These are phyloP conservation scores for Cebidichthys violaceus DNA, from an alignment of 2,113 vertebrate genomes.

Conservation along the genomic window DNA sequence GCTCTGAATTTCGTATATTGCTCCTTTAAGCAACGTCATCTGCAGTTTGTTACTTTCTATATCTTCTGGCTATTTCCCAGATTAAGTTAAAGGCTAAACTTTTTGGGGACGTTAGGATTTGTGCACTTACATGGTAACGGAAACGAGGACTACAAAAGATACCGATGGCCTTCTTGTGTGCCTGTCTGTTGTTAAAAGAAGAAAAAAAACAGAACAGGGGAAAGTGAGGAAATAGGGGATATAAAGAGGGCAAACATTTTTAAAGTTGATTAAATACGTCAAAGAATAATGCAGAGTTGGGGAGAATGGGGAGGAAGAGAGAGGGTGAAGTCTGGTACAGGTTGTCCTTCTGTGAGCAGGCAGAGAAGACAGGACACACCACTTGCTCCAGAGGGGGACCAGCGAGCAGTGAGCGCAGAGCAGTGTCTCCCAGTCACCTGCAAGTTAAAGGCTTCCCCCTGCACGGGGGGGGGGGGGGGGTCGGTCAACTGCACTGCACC, in stretches of 20 bases:
- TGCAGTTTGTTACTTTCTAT: background rate
- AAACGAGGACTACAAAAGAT: background rate
- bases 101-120: background rate
- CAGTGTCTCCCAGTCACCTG: slow-evolving; percentile 18
- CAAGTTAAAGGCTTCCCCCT: slow-evolving; percentile 38
- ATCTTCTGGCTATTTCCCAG: background rate
- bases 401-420: slow-evolving; percentile 15
- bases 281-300: background rate
- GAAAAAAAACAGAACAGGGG: background rate
- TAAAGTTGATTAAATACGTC: background rate
- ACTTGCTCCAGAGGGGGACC: slow-evolving; percentile 22
- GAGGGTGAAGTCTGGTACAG: slow-evolving; percentile 36
- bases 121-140: background rate
- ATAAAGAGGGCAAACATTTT: background rate
- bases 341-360: slow-evolving; percentile 39
- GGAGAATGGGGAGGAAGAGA: background rate
- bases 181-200: background rate
- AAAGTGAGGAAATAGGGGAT: background rate
- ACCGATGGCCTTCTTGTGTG: background rate
- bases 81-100: background rate
- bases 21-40: background rate
- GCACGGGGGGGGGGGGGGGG: background rate
- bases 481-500: slow-evolving; percentile 51
- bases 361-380: slow-evolving; percentile 31
- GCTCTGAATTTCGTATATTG: background rate